A percentile compares a stretch with the other conserved stretches of the same genome.
phyloP scores from a whole-genome alignment of 2,113 vertebrate species.

The Neoarius graeffei region DNA sequence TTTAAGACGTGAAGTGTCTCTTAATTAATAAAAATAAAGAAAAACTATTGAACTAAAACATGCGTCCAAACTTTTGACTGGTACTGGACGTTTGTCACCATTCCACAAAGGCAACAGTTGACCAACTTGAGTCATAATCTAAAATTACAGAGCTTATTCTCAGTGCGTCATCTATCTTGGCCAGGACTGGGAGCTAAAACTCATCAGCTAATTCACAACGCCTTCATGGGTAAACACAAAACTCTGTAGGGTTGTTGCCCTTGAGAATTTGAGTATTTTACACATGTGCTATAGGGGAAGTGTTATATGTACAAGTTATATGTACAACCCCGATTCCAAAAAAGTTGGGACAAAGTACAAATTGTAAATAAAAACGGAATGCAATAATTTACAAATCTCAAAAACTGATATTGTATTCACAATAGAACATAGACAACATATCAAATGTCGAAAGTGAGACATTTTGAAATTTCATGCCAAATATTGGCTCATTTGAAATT shows the following conservation, averaged over 20 bases:
- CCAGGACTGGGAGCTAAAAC: not conserved
- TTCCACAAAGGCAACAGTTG: conserved; percentile 7
- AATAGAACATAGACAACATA: no score
- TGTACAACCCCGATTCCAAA: not conserved
- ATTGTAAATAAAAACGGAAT: no score
- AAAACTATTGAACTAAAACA: no score
- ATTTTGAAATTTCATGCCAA: no score
- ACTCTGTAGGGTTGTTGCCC: not conserved
- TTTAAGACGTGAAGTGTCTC: no score
- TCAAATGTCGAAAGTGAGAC: no score
- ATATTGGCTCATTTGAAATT: no score
- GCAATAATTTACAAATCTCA: no score
- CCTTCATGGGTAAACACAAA: not conserved
- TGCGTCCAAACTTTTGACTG: no score
- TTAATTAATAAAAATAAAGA: no score
- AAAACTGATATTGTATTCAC: no score
- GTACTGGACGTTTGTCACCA: not conserved
- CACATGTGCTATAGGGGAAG: not conserved
- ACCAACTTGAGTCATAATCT: conserved; percentile 3
- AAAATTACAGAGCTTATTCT: not conserved
- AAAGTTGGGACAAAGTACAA: no score
- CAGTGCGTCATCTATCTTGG: not conserved
- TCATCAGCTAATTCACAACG: not conserved
- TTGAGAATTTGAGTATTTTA: not conserved
- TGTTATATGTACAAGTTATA: not conserved